Evolutionary conservation across 2,113 vertebrate species (phyloP), one percentile per base, ranked within the genome.

Genomic region (Hymenochirus boettgeri): DNA sequence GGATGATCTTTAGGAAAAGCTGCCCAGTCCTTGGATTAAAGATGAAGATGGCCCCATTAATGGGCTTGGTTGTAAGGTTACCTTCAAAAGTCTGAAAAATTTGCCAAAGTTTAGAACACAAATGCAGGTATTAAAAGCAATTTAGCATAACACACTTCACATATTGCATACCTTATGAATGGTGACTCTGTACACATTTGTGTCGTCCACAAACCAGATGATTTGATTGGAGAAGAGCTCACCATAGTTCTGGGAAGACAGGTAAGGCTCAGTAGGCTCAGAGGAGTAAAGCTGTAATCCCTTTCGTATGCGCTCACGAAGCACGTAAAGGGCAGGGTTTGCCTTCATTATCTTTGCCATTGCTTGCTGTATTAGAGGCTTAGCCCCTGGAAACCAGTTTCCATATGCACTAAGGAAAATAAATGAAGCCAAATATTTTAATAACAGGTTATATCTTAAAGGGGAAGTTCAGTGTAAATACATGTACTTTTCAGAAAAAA

Each of bases 261-360:
- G 85, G 79, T 99, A 99, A 0, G 96, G 96, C 75, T 99, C 96
- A 17, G 96, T 99, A 78, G 96, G 96, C 83, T 99, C 96, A 0
- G 96, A 99, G 0, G 96, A 99, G 82, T 99, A 99, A 13, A 99
- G 90, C 80, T 99, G 96, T 70, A 99, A 76, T 26, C 96, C 96
- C 65, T 99, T 99, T 63, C 96, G 95, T 74, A 99, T 99, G 23
- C 96, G 94, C 55, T 99, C 96, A 65, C 96, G 90, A 75, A 99
- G 72, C 77, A 99, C 96, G 2, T 99, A 99, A 59, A 99, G 77
- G 5, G 96, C 96, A 19, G 96, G 96, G 71, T 99, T 99, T 67
- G 96, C 96, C 74, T 99, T 99, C 96, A 99, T 99, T 57, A 99
- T 99, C 84, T 99, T 99, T 31, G 96, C 96, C 96, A 99, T 99